phyloP scores from a whole-genome alignment of 2,113 vertebrate genomes.

The Calcarius ornatus region DNA sequence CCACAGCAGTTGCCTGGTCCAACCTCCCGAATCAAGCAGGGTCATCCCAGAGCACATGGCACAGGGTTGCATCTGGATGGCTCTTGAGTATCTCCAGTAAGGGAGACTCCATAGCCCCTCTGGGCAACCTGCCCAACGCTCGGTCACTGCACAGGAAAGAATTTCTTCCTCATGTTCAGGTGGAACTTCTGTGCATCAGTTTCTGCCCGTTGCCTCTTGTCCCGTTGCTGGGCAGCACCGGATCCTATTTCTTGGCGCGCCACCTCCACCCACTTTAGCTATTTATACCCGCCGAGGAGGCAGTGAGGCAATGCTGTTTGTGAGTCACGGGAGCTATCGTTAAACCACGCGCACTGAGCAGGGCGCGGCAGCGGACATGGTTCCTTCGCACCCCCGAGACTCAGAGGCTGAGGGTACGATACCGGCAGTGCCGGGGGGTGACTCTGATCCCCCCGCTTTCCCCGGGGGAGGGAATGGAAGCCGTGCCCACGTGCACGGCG shows the following conservation, averaged over 20 bases:
- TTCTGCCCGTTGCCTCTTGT: background rate
- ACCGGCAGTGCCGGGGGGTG: background rate
- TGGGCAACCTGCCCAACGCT: background rate
- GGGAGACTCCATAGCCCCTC: background rate
- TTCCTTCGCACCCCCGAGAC: no score
- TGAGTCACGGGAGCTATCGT: no score
- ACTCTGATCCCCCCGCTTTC: no score
- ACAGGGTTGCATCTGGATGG: accelerated
- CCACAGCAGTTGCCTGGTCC: accelerated
- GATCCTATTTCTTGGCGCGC: background rate
- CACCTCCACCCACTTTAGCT: background rate
- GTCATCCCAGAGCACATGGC: background rate
- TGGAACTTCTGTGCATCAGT: background rate
- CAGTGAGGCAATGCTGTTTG: accelerated
- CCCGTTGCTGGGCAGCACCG: background rate
- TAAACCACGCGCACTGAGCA: accelerated
- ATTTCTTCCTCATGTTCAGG: no score
- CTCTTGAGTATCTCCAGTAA: no score
- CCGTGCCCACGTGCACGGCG: background rate
- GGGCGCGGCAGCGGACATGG: background rate
- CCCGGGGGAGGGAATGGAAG: background rate
- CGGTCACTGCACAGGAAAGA: background rate
- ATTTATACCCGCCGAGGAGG: background rate
- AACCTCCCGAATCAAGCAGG: accelerated
- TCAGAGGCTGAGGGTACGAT: no score